A percentile compares a stretch with the other conserved stretches of the same genome.
These are phyloP conservation scores for Drosophila monieri DNA, from an alignment of 2,888 invertebrate genomes.

Conservation along the genomic window DNA sequence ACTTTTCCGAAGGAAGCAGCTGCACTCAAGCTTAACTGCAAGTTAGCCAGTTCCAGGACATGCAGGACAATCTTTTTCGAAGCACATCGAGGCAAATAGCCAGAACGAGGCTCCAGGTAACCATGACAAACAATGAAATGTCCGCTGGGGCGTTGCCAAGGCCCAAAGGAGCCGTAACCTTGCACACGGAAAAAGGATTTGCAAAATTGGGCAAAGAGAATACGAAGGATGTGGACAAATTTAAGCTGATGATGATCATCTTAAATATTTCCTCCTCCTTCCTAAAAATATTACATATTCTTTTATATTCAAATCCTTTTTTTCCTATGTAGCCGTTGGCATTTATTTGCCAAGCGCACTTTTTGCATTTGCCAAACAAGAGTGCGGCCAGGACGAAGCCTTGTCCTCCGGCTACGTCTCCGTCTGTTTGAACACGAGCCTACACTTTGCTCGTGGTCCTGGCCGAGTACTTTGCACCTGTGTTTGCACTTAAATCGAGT, in stretches of 20 bases:
- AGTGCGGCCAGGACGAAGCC: constrained; percentile 40
- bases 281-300: neutral
- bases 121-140: constrained; percentile 49
- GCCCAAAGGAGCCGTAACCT: constrained; percentile 14
- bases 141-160: constrained; percentile 36
- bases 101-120: constrained; percentile 18
- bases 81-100: constrained; percentile 45
- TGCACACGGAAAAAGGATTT: neutral
- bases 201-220: neutral
- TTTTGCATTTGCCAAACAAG: constrained; percentile 67
- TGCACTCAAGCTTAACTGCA: constrained; percentile 21
- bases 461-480: constrained; percentile 56
- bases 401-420: constrained; percentile 30
- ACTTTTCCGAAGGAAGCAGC: constrained; percentile 5
- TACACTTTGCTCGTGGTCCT: constrained; percentile 49
- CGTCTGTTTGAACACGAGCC: constrained; percentile 71
- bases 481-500: constrained; percentile 71
- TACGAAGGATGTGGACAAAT: neutral
- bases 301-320: neutral
- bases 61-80: constrained; percentile 24
- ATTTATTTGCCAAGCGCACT: constrained; percentile 54
- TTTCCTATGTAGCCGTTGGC: constrained; percentile 23
- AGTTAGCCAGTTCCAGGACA: constrained; percentile 11
- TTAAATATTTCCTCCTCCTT: neutral
- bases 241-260: neutral